A percentile compares a stretch with the other conserved stretches of the same genome.
Evolutionary conservation across 2,113 vertebrate species (phyloP).

Genomic region (Pterocles gutturalis): DNA sequence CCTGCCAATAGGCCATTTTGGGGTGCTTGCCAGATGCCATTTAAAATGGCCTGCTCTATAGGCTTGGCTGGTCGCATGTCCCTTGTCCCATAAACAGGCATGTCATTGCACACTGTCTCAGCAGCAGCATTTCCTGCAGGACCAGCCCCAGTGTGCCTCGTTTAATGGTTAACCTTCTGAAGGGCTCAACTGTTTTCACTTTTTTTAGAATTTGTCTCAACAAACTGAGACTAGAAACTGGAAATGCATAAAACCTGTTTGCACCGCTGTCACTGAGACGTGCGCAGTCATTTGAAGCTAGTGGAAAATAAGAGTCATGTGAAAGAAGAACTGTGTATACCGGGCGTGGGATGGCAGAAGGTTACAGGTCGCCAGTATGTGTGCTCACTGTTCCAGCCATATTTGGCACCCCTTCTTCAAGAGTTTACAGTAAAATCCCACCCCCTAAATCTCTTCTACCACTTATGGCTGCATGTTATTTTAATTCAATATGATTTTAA

Average conservation of each 20-base stretch:
- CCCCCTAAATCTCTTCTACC: neutral
- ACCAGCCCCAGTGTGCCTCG: neutral
- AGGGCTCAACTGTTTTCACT: neutral
- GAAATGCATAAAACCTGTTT: neutral
- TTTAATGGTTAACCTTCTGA: neutral
- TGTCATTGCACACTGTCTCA: accelerated
- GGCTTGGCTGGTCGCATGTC: neutral
- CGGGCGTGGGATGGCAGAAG: neutral
- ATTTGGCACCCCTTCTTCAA: neutral
- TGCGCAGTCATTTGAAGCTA: neutral
- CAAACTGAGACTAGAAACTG: neutral
- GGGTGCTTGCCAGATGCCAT: neutral
- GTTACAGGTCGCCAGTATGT: neutral
- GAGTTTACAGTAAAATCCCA: neutral
- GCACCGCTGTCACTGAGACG: neutral
- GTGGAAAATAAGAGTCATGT: neutral
- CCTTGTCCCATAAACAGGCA: neutral
- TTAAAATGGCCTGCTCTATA: neutral
- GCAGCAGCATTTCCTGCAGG: neutral
- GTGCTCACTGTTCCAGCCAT: accelerated
- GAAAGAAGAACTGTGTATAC: neutral
- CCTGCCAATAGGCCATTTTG: neutral
- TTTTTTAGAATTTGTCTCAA: neutral
- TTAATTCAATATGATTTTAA: neutral
- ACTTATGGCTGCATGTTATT: neutral